These are phyloP conservation scores for Heliconius sara DNA, from an alignment of 2,888 invertebrate genomes.

Conservation along the genomic window DNA sequence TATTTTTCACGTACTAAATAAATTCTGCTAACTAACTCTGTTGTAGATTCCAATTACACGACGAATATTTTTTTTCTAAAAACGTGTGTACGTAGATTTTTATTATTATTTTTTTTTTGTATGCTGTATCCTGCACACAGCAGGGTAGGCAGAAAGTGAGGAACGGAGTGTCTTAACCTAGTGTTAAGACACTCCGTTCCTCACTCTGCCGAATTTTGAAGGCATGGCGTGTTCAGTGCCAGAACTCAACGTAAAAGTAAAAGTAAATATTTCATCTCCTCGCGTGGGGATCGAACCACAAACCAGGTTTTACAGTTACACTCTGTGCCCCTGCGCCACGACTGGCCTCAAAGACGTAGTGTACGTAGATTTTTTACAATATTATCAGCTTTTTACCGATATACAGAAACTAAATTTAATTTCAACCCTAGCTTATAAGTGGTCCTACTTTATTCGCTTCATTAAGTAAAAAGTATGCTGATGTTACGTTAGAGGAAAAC, in stretches of 20 bases:
- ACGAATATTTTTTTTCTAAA: neutral
- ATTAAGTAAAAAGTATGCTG: conserved; percentile 79
- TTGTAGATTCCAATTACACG: neutral
- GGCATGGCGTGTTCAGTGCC: no score
- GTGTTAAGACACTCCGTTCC: no score
- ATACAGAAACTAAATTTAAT: neutral
- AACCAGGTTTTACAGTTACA: no score
- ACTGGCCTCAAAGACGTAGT: neutral
- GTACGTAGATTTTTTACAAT: neutral
- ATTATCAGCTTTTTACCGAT: neutral
- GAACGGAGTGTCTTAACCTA: no score
- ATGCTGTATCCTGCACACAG: no score
- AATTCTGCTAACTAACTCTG: neutral
- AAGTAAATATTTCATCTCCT: no score
- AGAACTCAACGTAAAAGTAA: no score
- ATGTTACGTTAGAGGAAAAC: conserved; percentile 73
- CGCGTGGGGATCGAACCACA: no score
- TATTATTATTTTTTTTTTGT: neutral
- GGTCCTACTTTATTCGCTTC: conserved; percentile 69
- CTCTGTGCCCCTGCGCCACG: no score
- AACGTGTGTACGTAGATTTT: neutral
- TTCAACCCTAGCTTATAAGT: conserved; percentile 58
- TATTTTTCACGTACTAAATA: neutral
- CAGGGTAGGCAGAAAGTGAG: no score
- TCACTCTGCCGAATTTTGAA: no score